Evolutionary conservation across 2,113 vertebrate species (phyloP).

Genomic region (Oriolus oriolus): DNA sequence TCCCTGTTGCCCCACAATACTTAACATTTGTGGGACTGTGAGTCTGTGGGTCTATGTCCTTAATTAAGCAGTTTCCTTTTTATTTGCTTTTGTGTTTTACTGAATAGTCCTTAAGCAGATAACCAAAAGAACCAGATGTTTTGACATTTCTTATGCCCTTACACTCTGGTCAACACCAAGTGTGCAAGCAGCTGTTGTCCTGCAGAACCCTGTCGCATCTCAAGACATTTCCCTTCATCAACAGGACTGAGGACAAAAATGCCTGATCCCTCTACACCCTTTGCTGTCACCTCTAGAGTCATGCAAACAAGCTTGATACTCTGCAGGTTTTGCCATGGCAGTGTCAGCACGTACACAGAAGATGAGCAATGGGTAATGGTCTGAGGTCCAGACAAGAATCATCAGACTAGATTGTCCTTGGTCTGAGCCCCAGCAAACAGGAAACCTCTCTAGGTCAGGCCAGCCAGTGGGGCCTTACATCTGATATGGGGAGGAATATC

Average conservation of each 20-base stretch:
- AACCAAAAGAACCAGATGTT: not conserved
- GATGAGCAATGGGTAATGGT: rapidly evolving
- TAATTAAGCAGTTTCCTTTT: not conserved
- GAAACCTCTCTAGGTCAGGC: not conserved
- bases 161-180: not conserved
- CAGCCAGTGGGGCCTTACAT: not conserved
- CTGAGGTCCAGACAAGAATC: not conserved
- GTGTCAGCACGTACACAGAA: rapidly evolving
- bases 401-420: not conserved
- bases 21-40: not conserved
- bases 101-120: not conserved
- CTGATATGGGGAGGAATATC: not conserved
- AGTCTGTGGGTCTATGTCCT: too few species aligned
- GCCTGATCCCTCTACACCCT: rapidly evolving
- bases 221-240: rapidly evolving
- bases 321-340: not conserved
- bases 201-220: rapidly evolving
- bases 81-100: not conserved
- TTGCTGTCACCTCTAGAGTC: not conserved
- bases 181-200: not conserved
- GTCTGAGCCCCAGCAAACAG: not conserved
- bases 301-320: not conserved
- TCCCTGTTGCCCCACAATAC: not conserved
- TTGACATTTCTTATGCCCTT: not conserved
- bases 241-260: not conserved